phyloP scores from a whole-genome alignment of 2,888 invertebrate species.

The Phania funesta region DNA sequence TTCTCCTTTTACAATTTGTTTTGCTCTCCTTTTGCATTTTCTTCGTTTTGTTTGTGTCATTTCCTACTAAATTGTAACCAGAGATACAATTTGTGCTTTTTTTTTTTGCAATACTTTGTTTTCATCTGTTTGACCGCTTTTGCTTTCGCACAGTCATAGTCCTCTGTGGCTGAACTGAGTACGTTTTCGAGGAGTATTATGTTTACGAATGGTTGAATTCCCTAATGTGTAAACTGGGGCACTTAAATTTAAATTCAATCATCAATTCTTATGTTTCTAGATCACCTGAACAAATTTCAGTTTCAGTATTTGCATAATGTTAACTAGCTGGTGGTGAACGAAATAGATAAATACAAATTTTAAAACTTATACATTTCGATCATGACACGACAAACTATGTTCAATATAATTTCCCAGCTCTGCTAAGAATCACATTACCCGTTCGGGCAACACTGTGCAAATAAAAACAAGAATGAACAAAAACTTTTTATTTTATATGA shows the following conservation, averaged over 20 bases:
- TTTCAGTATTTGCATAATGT: constrained; percentile 42
- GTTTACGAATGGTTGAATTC: constrained; percentile 32
- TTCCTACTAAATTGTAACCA: constrained; percentile 66
- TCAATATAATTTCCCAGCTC: neutral
- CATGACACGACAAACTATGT: neutral
- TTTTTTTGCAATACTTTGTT: too few species aligned
- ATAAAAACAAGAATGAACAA: neutral
- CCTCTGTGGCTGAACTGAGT: neutral
- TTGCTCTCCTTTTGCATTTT: constrained; percentile 20
- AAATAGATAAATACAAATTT: too few species aligned
- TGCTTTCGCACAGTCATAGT: neutral
- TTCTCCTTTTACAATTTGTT: constrained; percentile 9
- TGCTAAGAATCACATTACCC: neutral
- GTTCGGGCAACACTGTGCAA: neutral
- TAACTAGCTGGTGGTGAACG: neutral
- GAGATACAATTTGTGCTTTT: constrained; percentile 64
- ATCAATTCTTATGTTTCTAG: constrained; percentile 14
- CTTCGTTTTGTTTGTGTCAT: constrained; percentile 48
- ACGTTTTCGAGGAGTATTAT: neutral
- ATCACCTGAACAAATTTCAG: constrained; percentile 7
- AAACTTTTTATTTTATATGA: neutral
- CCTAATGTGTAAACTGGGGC: constrained; percentile 52
- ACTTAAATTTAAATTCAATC: constrained; percentile 51
- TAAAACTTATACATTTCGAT: neutral
- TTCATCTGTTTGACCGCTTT: constrained; percentile 8